Base-by-base conservation (phyloP, 1,140 invertebrate genomes). In the Tetramorium alpestre region DNA sequence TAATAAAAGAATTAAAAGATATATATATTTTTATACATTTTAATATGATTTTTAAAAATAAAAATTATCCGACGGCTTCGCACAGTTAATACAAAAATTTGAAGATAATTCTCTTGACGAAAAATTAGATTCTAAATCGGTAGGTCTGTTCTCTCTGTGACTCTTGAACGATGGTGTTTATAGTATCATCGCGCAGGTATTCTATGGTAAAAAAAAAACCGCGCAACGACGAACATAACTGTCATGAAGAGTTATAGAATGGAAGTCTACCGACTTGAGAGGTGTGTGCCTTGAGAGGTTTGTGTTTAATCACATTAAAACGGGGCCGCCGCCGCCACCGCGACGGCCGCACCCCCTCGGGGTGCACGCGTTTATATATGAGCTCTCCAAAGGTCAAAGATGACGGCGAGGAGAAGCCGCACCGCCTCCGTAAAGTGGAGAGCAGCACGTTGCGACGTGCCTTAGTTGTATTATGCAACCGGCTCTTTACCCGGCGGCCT, bases 381-480 rank as follows among this genome's bases (percentile, higher is more conserved):
- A 58, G 64, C 33, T 72, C 51, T 5, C 11, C 69, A 90, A 90
- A 90, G 88, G 88, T 90, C 89, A 90, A 33, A 70, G 28, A 73
- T 28, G 41, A 38, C 25, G 25, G 56, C 7, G 22, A 82, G 11
- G 16, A 44, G 62, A 3, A 54, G 25, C 11, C 49, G 51, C 73
- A 65, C 62, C 64, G 25, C 11, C 56, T 49, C 38, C 38, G 47
- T 70, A 28, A 56, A 86, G 25, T 28, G 58, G 70, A 77, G 33
- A 69, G 49, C 58, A 28, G 33, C 33, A 86, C 33, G 73, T 78
- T 78, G 85, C 51, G 86, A 90, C 88, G 88, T 69, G 75, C 88
- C 89, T 90, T 65, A 51, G 73, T 75, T 62, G 44, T 44, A 77
- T 91, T 91, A 91, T 82, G 89, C 89, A 91, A 91, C 28, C 65